Base-by-base conservation (phyloP, 1,140 invertebrate genomes). In the Calephelis virginiensis region DNA sequence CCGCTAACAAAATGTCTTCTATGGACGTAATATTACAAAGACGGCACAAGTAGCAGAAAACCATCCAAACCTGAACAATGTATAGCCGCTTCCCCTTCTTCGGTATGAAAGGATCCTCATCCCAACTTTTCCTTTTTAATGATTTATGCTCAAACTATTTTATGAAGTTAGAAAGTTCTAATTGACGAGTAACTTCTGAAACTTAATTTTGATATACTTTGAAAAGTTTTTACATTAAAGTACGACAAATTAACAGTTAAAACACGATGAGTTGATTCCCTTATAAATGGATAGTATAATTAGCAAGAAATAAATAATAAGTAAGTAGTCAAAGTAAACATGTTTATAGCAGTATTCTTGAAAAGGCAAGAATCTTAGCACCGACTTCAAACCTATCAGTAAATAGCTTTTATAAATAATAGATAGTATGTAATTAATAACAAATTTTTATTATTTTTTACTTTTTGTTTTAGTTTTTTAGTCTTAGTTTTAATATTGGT, bases 101-200 rank as follows among this genome's bases (percentile, higher is more conserved):
- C 50, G 9, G 9, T 56, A 37, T 48, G 28, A 63, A 49, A 49
- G 61, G 61, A 48, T 45, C 61, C 61, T 37, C 14, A 49, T 48
- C 61, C 61, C 11, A 63, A 63, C 61, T 63, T 63, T 60, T 17
- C 17, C 56, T 60, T 63, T 63, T 63, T 63, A 63, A 63, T 63
- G 46, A 63, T 63, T 63, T 63, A 63, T 63, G 61, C 45, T 63
- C 45, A 37, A 56, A 14, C 17, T 56, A 53, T 56, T 56, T 56
- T 56, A 56, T 12, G 50, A 56, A 56, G 50, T 56, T 37, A 28
- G 10, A 14, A 56, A 11, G 17, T 11, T 56, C 9, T 53, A 56
- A 37, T 37, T 12, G 10, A 6, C 50, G 50, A 14, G 17, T 37
- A 56, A 56, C 50, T 56, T 53, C 37, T 56, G 50, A 14, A 37